Evolutionary conservation across 2,888 invertebrate genomes (phyloP), one percentile per base, ranked within the genome.

Genomic region (Rhopalosiphum nymphaeae): DNA sequence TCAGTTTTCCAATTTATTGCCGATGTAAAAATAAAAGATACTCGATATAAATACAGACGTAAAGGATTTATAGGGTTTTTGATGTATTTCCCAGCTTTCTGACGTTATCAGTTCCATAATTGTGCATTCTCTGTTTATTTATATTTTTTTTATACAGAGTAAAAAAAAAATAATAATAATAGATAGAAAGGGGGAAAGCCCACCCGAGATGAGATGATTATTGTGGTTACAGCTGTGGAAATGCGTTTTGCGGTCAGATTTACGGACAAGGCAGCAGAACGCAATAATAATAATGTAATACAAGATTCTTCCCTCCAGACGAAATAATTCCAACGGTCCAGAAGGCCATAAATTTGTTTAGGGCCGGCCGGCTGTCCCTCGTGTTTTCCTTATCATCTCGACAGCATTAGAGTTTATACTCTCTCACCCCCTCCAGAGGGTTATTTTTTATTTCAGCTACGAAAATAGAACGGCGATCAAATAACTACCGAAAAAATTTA

Each of bases 221-320:
- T 94, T 94, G 94, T 86, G 94, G 94, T 94, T 94, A 86, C 94
- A 94, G 94, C 94, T 94, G 94, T 94, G 94, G 94, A 94, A 94
- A 94, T 94, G 90, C 94, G 86, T 94, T 94, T 94, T 94, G 94
- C 86, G 94, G 94, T 94, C 94, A 94, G 94, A 94, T 94, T 94
- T 94, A 94, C 94, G 94, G 90, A 67, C 94, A 61, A 94, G 94
- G 86, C 94, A 67, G 91, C 94, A 53, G 91, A 94, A 94, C 91
- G 90, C 94, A 94, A 94, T 94, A 94, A 93, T 93, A 94, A 94
- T 94, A 94, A 94, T 94, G 94, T 94, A 94, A 94, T 94, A 94
- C 94, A 94, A 94, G 94, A 94, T 94, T 94, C 94, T 94, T 94
- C 94, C 94, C 94, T 94, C 91, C 67, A 91, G 94, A 94, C 91